A percentile compares a stretch with the other conserved stretches of the same genome.
These are phyloP conservation scores for Tragelaphus oryx DNA, from an alignment of 2,797 vertebrate genomes.

Conservation along the genomic window DNA sequence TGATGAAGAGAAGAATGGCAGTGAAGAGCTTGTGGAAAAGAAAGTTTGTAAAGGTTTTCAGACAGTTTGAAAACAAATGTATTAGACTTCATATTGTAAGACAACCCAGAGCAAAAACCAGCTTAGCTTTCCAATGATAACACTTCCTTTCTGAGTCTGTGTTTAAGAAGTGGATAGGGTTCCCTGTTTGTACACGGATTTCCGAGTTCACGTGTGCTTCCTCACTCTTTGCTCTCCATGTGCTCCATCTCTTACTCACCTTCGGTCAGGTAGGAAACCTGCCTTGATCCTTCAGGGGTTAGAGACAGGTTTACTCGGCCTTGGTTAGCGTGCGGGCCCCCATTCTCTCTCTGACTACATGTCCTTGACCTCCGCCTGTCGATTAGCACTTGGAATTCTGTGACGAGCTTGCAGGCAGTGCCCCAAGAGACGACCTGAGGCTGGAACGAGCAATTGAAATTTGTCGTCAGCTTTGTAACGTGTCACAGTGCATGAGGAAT, in stretches of 20 bases:
- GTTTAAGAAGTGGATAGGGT: neutral
- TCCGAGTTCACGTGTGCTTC: neutral
- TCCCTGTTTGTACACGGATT: neutral
- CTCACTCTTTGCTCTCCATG: neutral
- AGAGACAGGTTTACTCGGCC: neutral
- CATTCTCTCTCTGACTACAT: neutral
- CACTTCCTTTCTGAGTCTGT: neutral
- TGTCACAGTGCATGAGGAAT: neutral
- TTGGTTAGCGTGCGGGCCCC: neutral
- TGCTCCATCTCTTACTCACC: neutral
- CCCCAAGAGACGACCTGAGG: neutral
- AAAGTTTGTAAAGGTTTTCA: constrained; percentile 99
- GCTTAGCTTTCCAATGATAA: neutral
- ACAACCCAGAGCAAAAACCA: constrained; percentile 66
- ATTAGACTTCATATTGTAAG: constrained; percentile 71
- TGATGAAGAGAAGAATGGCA: constrained; percentile 81
- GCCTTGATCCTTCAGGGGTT: neutral
- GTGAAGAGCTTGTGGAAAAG: constrained; percentile 90
- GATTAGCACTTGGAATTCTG: neutral
- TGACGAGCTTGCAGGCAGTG: neutral
- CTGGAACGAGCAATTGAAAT: neutral
- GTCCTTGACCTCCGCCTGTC: neutral
- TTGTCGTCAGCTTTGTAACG: neutral
- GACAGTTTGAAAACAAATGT: constrained; percentile 88
- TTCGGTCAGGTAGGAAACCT: neutral